A percentile compares a stretch with the other conserved stretches of the same genome.
phyloP scores from a whole-genome alignment of 2,888 invertebrate genomes.

The Cabera pusaria region DNA sequence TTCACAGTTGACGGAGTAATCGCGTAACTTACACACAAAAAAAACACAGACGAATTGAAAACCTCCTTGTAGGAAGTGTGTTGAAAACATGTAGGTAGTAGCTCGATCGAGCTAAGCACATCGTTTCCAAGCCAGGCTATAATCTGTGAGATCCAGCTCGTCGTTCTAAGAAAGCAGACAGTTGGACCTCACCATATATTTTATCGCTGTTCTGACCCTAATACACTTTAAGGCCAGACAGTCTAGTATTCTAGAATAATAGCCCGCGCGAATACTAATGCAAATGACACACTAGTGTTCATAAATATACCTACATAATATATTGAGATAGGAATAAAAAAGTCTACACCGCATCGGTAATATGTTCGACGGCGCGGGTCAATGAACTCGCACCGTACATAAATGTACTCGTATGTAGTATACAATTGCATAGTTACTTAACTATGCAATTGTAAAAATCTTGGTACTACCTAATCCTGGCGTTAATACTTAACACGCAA shows the following conservation, averaged over 20 bases:
- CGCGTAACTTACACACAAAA: no score
- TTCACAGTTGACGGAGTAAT: no score
- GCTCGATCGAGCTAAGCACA: no score
- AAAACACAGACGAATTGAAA: no score
- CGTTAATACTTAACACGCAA: slow-evolving; percentile 42
- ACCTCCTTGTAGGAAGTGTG: no score
- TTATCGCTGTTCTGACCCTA: slow-evolving; percentile 18
- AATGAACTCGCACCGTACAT: no score
- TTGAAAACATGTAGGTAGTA: no score
- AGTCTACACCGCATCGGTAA: slow-evolving; percentile 27
- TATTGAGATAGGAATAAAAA: slow-evolving; percentile 30
- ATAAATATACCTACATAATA: slow-evolving; percentile 27
- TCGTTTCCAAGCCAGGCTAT: no score
- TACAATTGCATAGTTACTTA: no score
- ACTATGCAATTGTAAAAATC: slow-evolving; percentile 50
- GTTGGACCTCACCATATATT: slow-evolving; percentile 11
- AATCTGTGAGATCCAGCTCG: no score
- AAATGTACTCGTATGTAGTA: slow-evolving; percentile 8
- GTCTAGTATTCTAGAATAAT: slow-evolving; percentile 18
- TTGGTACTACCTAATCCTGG: slow-evolving; percentile 42
- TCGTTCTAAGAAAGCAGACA: slow-evolving; percentile 5
- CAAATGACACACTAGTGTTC: slow-evolving; percentile 27
- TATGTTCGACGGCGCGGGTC: slow-evolving; percentile 31
- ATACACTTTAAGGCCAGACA: slow-evolving; percentile 18
- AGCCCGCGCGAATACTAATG: slow-evolving; percentile 25